Percentiles rank a stretch among this genome's conserved stretches.
These are phyloP conservation scores for Nycticryphes semicollaris DNA, from an alignment of 2,113 vertebrate genomes.

Conservation along the genomic window DNA sequence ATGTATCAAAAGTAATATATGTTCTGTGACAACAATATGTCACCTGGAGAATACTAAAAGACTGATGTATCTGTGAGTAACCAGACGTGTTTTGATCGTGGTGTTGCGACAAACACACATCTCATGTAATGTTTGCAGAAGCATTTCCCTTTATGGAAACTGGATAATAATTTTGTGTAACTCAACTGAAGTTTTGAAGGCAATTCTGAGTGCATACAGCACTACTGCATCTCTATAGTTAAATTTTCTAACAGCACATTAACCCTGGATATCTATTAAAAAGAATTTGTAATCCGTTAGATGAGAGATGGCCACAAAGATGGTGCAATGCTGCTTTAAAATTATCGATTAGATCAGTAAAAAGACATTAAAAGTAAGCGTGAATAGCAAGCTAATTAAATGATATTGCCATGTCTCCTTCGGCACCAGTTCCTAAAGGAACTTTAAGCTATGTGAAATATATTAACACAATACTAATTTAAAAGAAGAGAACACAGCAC, in stretches of 20 bases:
- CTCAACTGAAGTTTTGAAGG: not conserved
- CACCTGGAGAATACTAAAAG: not conserved
- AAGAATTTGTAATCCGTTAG: not conserved
- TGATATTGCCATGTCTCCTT: not conserved
- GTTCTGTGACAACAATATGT: conserved; percentile 32
- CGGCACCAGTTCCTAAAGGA: not conserved
- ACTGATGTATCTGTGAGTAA: not conserved
- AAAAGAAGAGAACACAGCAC: not conserved
- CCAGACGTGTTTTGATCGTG: not conserved
- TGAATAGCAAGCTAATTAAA: not conserved
- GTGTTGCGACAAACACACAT: not conserved
- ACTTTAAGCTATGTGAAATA: conserved; percentile 5
- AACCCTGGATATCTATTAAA: not conserved
- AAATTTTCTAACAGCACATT: not conserved
- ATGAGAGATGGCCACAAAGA: not conserved
- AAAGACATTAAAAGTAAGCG: conserved; percentile 21
- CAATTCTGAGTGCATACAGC: not conserved
- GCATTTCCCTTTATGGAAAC: not conserved
- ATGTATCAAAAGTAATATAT: conserved; percentile 48
- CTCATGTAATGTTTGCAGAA: not conserved
- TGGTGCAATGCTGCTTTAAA: not conserved
- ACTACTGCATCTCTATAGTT: not conserved
- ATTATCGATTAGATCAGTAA: conserved; percentile 48
- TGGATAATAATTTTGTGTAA: not conserved
- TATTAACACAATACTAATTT: conserved; percentile 15